phyloP scores from a whole-genome alignment of 2,888 invertebrate genomes.

The Leptopilina syphax region DNA sequence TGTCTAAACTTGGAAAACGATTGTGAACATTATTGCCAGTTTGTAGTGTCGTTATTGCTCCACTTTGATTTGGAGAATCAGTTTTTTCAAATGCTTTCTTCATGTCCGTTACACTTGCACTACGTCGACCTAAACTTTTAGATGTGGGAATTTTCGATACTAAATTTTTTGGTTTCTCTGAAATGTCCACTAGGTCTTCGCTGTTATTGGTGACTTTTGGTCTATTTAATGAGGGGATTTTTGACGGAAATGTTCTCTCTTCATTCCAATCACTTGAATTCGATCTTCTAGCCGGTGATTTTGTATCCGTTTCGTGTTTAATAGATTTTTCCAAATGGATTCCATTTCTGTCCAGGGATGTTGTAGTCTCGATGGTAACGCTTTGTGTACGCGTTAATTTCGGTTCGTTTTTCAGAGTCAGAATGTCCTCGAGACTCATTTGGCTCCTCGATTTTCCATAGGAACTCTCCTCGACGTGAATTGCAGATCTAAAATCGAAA shows the following conservation, averaged over 20 bases:
- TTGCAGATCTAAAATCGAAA: constrained; percentile 62
- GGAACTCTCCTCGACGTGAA: constrained; percentile 67
- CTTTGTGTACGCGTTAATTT: constrained; percentile 56
- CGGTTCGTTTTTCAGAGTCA: constrained; percentile 61
- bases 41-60: constrained; percentile 36
- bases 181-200: constrained; percentile 42
- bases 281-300: constrained; percentile 37
- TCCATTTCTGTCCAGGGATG: constrained; percentile 15
- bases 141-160: constrained; percentile 68
- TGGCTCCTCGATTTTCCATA: constrained; percentile 67
- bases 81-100: constrained; percentile 80
- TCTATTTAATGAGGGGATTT: constrained; percentile 65
- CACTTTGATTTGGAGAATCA: constrained; percentile 59
- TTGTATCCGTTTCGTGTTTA: constrained; percentile 26
- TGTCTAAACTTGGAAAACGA: constrained; percentile 79
- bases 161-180: constrained; percentile 55
- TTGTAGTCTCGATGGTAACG: constrained; percentile 30
- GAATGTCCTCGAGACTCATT: constrained; percentile 71
- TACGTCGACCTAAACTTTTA: constrained; percentile 67
- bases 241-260: constrained; percentile 64
- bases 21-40: constrained; percentile 65
- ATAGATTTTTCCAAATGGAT: constrained; percentile 35
- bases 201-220: not conserved
- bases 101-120: constrained; percentile 80
- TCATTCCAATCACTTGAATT: constrained; percentile 61